Evolutionary conservation across 2,113 vertebrate genomes (phyloP).

Genomic region (Sinocyclocheilus anshuiensis): DNA sequence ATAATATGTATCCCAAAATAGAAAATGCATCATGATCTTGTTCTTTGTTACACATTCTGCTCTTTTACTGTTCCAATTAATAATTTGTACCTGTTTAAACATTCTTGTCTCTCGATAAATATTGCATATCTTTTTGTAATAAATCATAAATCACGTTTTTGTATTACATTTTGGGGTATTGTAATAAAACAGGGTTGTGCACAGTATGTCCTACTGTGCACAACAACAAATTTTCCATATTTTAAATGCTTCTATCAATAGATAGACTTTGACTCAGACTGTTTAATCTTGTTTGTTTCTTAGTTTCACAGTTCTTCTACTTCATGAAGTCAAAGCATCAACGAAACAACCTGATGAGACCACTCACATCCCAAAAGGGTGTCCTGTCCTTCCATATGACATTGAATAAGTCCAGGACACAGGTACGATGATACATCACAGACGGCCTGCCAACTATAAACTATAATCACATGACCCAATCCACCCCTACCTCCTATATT

Average conservation of each 20-base stretch:
- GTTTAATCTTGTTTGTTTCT: not conserved
- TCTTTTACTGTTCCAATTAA: not conserved
- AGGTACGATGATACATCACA: conserved; percentile 72
- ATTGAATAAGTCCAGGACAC: conserved; percentile 70
- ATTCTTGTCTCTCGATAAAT: not conserved
- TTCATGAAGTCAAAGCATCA: conserved; percentile 36
- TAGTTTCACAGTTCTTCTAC: not conserved
- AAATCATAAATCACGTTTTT: not conserved
- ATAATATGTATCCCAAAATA: not conserved
- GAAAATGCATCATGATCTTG: not conserved
- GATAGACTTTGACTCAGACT: not conserved
- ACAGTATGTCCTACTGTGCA: not conserved
- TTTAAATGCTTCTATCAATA: not conserved
- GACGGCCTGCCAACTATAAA: conserved; percentile 65
- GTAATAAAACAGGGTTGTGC: no score
- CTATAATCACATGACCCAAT: conserved; percentile 60
- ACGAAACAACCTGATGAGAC: conserved; percentile 53
- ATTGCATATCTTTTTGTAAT: not conserved
- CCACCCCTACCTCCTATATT: conserved; percentile 45
- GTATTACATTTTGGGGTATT: not conserved
- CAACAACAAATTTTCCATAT: not conserved
- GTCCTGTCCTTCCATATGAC: conserved; percentile 66
- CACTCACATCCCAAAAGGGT: conserved; percentile 58
- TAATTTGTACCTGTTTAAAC: conserved; percentile 14
- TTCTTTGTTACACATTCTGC: not conserved